These are phyloP conservation scores for Perca flavescens DNA, from an alignment of 2,113 vertebrate genomes.

Conservation along the genomic window DNA sequence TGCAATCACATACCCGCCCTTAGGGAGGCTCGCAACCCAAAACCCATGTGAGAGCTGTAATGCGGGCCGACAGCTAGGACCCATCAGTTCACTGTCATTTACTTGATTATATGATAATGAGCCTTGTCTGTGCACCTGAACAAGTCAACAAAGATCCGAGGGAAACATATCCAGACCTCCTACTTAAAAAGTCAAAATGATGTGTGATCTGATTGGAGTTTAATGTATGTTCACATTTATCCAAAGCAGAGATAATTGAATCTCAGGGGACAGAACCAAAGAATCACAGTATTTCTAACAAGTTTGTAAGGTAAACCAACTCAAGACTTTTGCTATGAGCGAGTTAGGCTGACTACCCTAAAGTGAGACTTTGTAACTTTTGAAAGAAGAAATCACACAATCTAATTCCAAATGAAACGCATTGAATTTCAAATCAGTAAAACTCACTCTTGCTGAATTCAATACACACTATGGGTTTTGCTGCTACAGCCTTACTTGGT, in stretches of 20 bases:
- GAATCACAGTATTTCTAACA: background rate
- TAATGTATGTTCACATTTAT: slow-evolving; percentile 34
- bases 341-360: background rate
- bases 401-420: background rate
- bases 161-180: slow-evolving; percentile 10
- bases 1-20: slow-evolving; percentile 42
- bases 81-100: slow-evolving; percentile 48
- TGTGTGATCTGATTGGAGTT: slow-evolving; percentile 25
- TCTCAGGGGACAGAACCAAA: background rate
- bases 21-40: slow-evolving; percentile 10
- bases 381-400: background rate
- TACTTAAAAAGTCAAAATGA: slow-evolving; percentile 38
- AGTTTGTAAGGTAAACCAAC: background rate
- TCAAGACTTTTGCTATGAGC: background rate
- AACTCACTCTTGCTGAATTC: background rate
- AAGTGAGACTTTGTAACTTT: background rate
- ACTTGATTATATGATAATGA: slow-evolving; percentile 55
- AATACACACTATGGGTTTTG: background rate
- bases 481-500: background rate
- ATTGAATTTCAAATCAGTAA: background rate
- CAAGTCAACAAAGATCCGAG: slow-evolving; percentile 23
- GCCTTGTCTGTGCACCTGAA: slow-evolving; percentile 19
- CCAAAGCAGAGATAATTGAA: slow-evolving; percentile 32
- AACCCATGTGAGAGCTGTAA: slow-evolving; percentile 16
- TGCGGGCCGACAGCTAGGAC: slow-evolving; percentile 20